Percentiles rank a stretch among this genome's conserved stretches.
phyloP scores from a whole-genome alignment of 2,113 vertebrate genomes.

The Cyanoramphus novaezelandiae region DNA sequence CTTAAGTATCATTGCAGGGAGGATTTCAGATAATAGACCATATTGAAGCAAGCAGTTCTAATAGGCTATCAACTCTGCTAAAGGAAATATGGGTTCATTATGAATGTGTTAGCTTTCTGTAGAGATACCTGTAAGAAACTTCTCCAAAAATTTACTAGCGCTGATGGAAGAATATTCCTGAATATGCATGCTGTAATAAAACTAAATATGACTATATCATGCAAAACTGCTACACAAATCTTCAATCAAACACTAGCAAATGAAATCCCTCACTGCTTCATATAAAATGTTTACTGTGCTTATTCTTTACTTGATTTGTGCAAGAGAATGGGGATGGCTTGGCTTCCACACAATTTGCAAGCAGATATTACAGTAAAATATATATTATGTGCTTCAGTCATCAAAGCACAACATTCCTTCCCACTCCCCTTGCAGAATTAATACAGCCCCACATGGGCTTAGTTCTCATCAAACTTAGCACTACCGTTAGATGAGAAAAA shows the following conservation, averaged over 20 bases:
- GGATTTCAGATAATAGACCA: not conserved
- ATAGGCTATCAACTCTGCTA: not conserved
- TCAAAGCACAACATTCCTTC: not conserved
- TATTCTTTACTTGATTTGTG: not conserved
- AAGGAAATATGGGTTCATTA: not conserved
- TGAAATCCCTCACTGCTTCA: not conserved
- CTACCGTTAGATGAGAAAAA: not conserved
- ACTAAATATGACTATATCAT: not conserved
- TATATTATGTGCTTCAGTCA: not conserved
- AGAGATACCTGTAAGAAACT: not conserved
- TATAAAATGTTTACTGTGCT: not conserved
- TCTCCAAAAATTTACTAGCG: not conserved
- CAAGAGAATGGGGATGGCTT: not conserved
- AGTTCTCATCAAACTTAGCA: not conserved
- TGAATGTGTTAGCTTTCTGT: not conserved
- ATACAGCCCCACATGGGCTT: fast-evolving
- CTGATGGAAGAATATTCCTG: not conserved
- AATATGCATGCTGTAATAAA: not conserved
- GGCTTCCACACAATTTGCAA: not conserved
- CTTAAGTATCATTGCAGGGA: conserved; percentile 47
- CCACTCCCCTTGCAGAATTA: not conserved
- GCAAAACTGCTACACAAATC: not conserved
- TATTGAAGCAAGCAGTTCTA: not conserved
- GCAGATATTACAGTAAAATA: not conserved
- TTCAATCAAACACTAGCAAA: not conserved